Percentiles rank a stretch among this genome's conserved stretches.
Evolutionary conservation across 1,140 invertebrate species (phyloP).

Genomic region (Branchinecta lynchi): DNA sequence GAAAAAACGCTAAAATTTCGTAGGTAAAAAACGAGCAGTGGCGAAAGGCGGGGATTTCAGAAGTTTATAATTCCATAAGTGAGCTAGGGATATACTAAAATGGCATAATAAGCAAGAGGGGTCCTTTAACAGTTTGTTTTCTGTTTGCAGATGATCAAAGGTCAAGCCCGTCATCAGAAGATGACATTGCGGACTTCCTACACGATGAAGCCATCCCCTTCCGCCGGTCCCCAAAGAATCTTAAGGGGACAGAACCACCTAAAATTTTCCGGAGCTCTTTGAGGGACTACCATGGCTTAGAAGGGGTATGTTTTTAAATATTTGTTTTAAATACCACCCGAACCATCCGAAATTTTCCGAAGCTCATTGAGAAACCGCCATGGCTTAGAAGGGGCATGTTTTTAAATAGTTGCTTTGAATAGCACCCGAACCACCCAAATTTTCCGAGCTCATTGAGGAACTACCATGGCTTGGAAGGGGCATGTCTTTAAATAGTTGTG

Average conservation of each 20-base stretch:
- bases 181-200: constrained; percentile 26
- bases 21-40: too few relatives aligned
- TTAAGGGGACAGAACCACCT: constrained; percentile 19
- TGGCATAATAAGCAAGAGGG: too few relatives aligned
- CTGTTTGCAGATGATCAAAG: constrained; percentile 16
- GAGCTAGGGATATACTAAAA: too few relatives aligned
- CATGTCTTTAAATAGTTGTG: constrained; percentile 20
- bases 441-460: constrained; percentile 27
- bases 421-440: constrained; percentile 24
- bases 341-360: constrained; percentile 26
- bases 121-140: not conserved
- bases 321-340: constrained; percentile 14
- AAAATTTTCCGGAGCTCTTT: constrained; percentile 27
- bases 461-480: constrained; percentile 28
- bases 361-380: constrained; percentile 27
- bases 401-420: constrained; percentile 14
- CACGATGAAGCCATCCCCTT: constrained; percentile 23
- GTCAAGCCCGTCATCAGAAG: constrained; percentile 22
- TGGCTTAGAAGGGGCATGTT: constrained; percentile 27
- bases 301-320: constrained; percentile 25
- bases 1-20: too few relatives aligned
- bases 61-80: too few relatives aligned
- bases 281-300: constrained; percentile 28
- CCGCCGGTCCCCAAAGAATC: not conserved
- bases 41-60: too few relatives aligned